Percentiles rank a stretch among this genome's conserved stretches.
These are phyloP conservation scores for Zophobas atratus DNA, from an alignment of 1,140 invertebrate genomes.

Conservation along the genomic window DNA sequence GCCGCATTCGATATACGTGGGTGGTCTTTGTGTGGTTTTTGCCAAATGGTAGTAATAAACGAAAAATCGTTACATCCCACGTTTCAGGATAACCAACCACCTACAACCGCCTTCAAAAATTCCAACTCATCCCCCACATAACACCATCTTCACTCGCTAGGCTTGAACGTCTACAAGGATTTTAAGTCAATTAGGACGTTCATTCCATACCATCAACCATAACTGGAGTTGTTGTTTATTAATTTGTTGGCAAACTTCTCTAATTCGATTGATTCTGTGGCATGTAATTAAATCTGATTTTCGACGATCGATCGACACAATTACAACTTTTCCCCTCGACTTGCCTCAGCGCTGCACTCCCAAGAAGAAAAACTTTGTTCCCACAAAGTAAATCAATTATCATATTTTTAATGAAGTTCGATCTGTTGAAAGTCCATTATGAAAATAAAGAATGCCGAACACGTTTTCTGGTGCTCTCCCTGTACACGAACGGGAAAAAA, in stretches of 20 bases:
- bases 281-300: conserved; percentile 39
- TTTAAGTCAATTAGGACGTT: conserved; percentile 28
- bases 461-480: background rate
- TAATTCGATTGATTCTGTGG: conserved; percentile 39
- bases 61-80: too few species aligned
- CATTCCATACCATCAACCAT: conserved; percentile 28
- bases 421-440: background rate
- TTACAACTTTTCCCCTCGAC: conserved; percentile 17
- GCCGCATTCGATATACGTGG: too few species aligned
- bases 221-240: conserved; percentile 38
- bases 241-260: conserved; percentile 28
- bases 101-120: too few species aligned
- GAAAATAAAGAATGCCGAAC: background rate
- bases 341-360: background rate
- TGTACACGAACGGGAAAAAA: background rate
- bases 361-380: conserved; percentile 27
- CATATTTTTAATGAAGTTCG: conserved; percentile 16
- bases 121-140: background rate
- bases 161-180: background rate
- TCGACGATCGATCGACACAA: conserved; percentile 28
- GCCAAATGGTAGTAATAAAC: too few species aligned
- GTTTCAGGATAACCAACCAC: too few species aligned
- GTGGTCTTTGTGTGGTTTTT: too few species aligned
- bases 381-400: conserved; percentile 29
- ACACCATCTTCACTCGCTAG: background rate